These are phyloP conservation scores for Brachypteracias leptosomus DNA, from an alignment of 2,113 vertebrate genomes.

Conservation along the genomic window DNA sequence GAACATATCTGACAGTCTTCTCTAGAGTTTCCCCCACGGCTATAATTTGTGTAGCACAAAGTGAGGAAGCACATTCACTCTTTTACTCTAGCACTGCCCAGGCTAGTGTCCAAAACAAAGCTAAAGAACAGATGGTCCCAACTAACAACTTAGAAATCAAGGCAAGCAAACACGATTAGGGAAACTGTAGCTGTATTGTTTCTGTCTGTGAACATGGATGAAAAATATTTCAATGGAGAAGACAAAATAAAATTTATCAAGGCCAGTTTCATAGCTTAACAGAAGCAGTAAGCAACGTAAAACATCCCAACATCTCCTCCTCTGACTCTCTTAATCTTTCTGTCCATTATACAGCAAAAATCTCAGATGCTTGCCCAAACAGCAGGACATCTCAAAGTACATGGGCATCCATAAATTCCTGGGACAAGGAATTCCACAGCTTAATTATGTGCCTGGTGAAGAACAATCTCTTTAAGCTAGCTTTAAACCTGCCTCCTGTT, in stretches of 20 bases:
- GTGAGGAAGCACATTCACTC: not conserved
- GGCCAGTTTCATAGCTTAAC: not conserved
- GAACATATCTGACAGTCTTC: not conserved
- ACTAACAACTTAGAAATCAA: not conserved
- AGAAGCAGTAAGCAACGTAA: not conserved
- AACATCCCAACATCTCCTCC: rapidly evolving
- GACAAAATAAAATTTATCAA: not conserved
- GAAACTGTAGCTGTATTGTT: not conserved
- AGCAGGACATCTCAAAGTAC: not conserved
- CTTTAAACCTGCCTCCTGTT: not conserved
- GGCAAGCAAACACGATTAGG: not conserved
- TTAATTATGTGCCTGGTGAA: not conserved
- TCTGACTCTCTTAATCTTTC: not conserved
- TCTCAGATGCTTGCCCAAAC: not conserved
- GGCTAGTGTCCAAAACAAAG: not conserved
- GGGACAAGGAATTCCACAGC: not conserved
- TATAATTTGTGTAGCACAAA: not conserved
- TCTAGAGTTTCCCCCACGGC: not conserved
- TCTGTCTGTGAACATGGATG: rapidly evolving
- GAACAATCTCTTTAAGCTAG: not conserved
- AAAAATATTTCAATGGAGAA: not conserved
- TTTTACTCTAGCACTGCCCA: not conserved
- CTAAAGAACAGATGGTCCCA: not conserved
- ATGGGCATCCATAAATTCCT: not conserved
- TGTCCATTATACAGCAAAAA: not conserved